Conservation (phyloP, 2,113 vertebrate genomes). For the Odocoileus virginianus region DNA sequence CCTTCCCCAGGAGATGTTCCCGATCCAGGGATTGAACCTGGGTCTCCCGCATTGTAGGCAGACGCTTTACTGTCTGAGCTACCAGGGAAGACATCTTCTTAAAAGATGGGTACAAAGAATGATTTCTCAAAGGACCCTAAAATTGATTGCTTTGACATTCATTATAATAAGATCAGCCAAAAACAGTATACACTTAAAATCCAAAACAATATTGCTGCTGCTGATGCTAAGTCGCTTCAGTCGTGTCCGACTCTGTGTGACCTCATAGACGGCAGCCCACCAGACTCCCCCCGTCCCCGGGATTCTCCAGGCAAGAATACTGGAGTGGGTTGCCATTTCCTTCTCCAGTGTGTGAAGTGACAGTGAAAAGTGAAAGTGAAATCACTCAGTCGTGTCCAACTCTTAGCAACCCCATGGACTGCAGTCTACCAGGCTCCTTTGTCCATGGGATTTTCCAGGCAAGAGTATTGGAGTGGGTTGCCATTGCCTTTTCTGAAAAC, state of each 20-base stretch:
- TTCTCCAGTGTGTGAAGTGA: accelerated
- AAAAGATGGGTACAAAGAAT: not conserved
- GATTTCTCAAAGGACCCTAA: not conserved
- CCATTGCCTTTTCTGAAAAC: not conserved
- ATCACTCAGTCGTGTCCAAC: accelerated
- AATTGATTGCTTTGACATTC: not conserved
- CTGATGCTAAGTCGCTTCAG: too few species aligned
- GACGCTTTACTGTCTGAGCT: too few species aligned
- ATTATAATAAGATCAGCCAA: not conserved
- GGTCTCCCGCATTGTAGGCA: too few species aligned
- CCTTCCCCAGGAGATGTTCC: too few species aligned
- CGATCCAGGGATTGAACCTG: too few species aligned
- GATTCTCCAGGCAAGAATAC: too few species aligned
- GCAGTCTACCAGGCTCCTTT: not conserved
- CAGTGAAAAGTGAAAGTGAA: not conserved
- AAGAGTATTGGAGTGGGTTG: not conserved
- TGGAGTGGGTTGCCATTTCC: too few species aligned
- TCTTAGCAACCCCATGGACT: not conserved
- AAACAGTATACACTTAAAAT: not conserved
- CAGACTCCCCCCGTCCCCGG: too few species aligned
- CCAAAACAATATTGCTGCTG: not conserved
- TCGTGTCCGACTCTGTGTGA: too few species aligned
- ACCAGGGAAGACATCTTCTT: not conserved
- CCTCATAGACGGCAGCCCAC: too few species aligned
- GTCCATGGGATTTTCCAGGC: not conserved